Conservation (phyloP, 1,140 invertebrate species). For the Aleiodes sp. region DNA sequence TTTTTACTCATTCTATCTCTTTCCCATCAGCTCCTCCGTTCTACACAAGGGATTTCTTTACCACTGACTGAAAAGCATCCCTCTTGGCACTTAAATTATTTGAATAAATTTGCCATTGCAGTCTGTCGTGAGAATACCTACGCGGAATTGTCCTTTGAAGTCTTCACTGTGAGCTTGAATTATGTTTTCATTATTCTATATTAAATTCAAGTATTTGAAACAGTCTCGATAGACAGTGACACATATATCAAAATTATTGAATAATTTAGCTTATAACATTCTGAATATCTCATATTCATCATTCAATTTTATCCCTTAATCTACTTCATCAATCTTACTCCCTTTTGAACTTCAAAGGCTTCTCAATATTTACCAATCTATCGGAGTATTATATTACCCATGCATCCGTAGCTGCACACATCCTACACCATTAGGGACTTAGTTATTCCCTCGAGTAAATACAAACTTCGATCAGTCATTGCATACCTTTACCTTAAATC, state of each 20-base stretch:
- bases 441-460: neutral
- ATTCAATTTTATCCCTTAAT: neutral
- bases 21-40: neutral
- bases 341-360: neutral
- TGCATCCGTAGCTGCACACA: neutral
- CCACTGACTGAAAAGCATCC: slow-evolving; percentile 1
- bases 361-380: neutral
- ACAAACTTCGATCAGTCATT: neutral
- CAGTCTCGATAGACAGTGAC: no score
- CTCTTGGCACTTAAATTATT: slow-evolving; percentile 13
- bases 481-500: neutral
- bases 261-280: no score
- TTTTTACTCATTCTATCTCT: neutral
- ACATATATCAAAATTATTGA: no score
- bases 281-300: neutral
- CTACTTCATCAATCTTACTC: neutral
- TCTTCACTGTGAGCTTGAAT: neutral
- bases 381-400: neutral
- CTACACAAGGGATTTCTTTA: neutral
- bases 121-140: neutral
- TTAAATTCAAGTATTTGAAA: no score
- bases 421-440: neutral
- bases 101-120: neutral
- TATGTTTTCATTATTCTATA: neutral
- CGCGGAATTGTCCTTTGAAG: neutral